Percentiles rank a stretch among this genome's conserved stretches.
Evolutionary conservation across 2,888 invertebrate species (phyloP).

Genomic region (Prionchulus punctatus): DNA sequence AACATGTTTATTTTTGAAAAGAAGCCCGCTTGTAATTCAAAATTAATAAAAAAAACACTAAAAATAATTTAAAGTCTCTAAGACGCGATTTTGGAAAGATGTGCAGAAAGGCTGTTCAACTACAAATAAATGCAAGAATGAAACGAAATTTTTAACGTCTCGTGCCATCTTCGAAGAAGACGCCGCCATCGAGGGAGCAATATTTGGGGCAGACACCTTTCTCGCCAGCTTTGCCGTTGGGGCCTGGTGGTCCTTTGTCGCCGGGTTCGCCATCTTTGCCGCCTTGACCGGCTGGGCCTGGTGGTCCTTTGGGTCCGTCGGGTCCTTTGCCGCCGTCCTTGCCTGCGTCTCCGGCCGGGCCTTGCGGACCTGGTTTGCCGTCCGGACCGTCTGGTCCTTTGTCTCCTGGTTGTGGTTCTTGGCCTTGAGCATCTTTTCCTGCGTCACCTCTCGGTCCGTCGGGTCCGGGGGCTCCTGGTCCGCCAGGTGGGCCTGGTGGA

Average conservation of each 20-base stretch:
- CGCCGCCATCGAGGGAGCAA: conserved; percentile 3
- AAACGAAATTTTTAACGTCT: conserved; percentile 4
- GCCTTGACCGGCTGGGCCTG: conserved; percentile 5
- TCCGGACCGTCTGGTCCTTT: conserved; percentile 10
- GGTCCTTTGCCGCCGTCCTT: conserved; percentile 1
- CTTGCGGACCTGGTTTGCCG: conserved; percentile 20
- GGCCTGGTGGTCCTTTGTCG: conserved; percentile 7
- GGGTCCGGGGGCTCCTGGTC: no score
- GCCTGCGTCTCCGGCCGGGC: background rate
- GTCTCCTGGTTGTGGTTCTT: no score
- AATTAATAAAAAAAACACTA: no score
- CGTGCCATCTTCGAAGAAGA: conserved; percentile 6
- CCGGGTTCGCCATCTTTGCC: conserved; percentile 8
- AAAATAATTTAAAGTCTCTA: no score
- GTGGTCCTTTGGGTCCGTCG: conserved; percentile 5
- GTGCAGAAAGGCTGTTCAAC: no score
- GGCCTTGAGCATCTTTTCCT: no score
- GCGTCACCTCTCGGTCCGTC: no score
- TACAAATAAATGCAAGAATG: no score
- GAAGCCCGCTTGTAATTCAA: no score
- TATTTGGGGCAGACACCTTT: conserved; percentile 2
- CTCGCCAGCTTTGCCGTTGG: background rate
- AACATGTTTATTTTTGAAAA: no score
- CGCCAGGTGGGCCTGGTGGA: conserved; percentile 27
- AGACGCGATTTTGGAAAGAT: no score